Evolutionary conservation across 2,797 vertebrate species (phyloP).

Genomic region (Molossus molossus): DNA sequence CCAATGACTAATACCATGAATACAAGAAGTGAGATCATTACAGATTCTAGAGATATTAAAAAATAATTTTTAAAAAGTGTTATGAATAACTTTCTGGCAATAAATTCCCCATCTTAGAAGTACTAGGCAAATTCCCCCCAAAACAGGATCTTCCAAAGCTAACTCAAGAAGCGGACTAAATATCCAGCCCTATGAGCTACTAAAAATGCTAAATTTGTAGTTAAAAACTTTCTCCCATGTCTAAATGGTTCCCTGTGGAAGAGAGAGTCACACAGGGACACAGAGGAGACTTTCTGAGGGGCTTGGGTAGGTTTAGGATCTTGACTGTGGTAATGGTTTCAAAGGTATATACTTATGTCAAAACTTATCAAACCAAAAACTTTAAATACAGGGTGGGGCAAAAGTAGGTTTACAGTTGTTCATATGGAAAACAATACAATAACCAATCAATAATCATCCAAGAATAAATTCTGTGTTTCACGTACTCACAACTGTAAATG

Average conservation of each 20-base stretch:
- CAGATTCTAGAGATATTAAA: background rate
- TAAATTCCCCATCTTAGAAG: slow-evolving; percentile 5
- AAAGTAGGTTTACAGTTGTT: background rate
- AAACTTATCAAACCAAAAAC: background rate
- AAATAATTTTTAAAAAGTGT: background rate
- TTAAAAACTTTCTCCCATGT: background rate
- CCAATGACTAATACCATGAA: background rate
- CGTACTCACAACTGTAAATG: background rate
- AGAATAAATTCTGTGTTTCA: background rate
- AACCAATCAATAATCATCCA: background rate
- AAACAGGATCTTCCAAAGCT: slow-evolving; percentile 3
- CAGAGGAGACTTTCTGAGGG: background rate
- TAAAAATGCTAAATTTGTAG: background rate
- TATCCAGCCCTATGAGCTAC: background rate
- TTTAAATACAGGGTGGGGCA: background rate
- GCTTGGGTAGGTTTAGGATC: background rate
- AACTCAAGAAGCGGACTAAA: slow-evolving; percentile 14
- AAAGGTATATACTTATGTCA: background rate
- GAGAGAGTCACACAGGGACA: background rate
- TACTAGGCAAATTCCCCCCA: background rate
- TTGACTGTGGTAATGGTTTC: background rate
- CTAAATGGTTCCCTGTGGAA: background rate
- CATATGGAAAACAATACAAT: background rate
- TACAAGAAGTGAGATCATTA: background rate
- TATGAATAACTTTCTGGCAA: background rate